Evolutionary conservation across 2,888 invertebrate species (phyloP).

Genomic region (Poecilus cupreus): DNA sequence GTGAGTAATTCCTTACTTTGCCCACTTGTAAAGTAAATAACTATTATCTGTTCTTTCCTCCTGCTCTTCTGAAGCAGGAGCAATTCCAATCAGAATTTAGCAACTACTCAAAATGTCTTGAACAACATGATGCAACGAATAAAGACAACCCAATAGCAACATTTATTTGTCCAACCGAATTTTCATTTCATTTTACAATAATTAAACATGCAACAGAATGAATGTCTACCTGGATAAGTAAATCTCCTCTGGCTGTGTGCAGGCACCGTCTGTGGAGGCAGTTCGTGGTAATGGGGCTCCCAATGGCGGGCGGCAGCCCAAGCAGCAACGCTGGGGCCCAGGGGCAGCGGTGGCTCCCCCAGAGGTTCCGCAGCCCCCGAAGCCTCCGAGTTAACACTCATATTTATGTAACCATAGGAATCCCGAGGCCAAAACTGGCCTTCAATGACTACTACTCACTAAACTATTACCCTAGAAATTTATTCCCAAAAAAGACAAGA

Average conservation of each 20-base stretch:
- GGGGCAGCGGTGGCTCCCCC: neutral
- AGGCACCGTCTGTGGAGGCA: conserved; percentile 1
- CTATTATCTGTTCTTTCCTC: too few relatives aligned
- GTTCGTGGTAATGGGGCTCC: conserved; percentile 31
- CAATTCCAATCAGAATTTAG: too few relatives aligned
- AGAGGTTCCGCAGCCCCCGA: neutral
- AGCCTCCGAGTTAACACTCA: conserved; percentile 47
- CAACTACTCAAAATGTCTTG: too few relatives aligned
- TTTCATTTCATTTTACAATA: too few relatives aligned
- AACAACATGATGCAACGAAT: too few relatives aligned
- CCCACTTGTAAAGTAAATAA: too few relatives aligned
- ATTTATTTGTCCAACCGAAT: too few relatives aligned
- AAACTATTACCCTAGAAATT: neutral
- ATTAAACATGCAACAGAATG: too few relatives aligned
- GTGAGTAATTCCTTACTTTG: too few relatives aligned
- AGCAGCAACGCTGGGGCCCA: conserved; percentile 9
- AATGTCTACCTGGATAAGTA: conserved; percentile 46
- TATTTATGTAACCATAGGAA: conserved; percentile 58
- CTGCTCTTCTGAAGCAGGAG: too few relatives aligned
- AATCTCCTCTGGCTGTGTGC: conserved; percentile 6
- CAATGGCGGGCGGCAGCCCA: conserved; percentile 30
- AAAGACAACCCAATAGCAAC: too few relatives aligned
- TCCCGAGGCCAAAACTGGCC: conserved; percentile 58
- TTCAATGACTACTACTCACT: conserved; percentile 36
- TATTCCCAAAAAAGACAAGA: neutral